Conservation (phyloP, 2,113 vertebrate species). For the Dendropsophus ebraccatus region DNA sequence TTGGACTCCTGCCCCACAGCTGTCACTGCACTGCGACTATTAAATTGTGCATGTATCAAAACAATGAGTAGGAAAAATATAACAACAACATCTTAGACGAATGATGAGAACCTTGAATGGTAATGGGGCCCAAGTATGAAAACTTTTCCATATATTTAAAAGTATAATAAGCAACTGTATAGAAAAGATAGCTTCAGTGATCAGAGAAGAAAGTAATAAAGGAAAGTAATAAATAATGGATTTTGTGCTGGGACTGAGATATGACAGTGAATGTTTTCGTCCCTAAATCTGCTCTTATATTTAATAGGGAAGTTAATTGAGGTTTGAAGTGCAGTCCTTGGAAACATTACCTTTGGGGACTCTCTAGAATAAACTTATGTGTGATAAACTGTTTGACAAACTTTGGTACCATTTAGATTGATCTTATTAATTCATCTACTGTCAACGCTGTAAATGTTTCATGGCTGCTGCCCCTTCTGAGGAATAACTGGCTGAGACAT, state of each 20-base stretch:
- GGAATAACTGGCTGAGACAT: not conserved
- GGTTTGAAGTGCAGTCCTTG: slow-evolving; percentile 25
- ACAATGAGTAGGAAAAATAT: not conserved
- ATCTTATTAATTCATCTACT: not conserved
- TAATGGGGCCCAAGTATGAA: not conserved
- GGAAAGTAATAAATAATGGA: slow-evolving; percentile 17
- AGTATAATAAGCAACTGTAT: not conserved
- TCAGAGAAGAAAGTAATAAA: not conserved
- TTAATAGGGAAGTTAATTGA: slow-evolving; percentile 47
- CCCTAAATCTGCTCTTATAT: slow-evolving; percentile 43
- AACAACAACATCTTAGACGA: not conserved
- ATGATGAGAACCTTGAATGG: not conserved
- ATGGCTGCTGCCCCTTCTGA: not conserved
- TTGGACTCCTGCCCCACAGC: too few species aligned
- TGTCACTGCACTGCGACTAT: too few species aligned
- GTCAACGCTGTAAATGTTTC: not conserved
- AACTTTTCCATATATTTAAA: not conserved
- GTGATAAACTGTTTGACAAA: slow-evolving; percentile 27
- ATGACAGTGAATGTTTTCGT: slow-evolving; percentile 26
- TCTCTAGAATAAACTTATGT: not conserved
- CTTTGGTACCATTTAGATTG: slow-evolving; percentile 15
- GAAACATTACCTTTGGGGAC: slow-evolving; percentile 7
- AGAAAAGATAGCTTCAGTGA: not conserved
- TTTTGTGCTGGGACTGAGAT: not conserved
- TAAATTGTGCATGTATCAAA: not conserved